Evolutionary conservation across 2,888 invertebrate species (phyloP).

Genomic region (Troglohyphantes excavatus): DNA sequence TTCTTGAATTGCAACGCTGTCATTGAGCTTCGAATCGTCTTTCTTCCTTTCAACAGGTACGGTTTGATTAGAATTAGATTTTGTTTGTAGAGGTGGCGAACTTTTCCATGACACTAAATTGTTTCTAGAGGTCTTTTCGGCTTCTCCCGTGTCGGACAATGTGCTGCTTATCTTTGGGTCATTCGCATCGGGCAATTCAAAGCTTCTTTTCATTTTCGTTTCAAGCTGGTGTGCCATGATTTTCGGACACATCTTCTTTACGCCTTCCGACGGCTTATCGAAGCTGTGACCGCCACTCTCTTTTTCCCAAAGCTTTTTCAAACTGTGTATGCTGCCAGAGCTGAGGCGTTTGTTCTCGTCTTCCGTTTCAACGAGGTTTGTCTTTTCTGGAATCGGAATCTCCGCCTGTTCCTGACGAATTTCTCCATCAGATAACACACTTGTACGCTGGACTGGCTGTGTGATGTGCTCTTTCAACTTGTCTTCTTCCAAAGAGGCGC

Average conservation of each 20-base stretch:
- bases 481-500: slow-evolving; percentile 78
- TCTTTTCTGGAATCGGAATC: slow-evolving; percentile 56
- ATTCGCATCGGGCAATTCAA: slow-evolving; percentile 69
- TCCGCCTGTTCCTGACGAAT: slow-evolving; percentile 61
- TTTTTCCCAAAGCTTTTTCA: slow-evolving; percentile 96
- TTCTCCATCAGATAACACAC: slow-evolving; percentile 73
- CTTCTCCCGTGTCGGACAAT: slow-evolving; percentile 76
- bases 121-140: slow-evolving; percentile 60
- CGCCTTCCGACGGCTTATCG: slow-evolving; percentile 61
- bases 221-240: slow-evolving; percentile 75
- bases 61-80: slow-evolving; percentile 31
- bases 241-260: slow-evolving; percentile 75
- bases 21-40: slow-evolving; percentile 43
- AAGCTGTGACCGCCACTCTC: slow-evolving; percentile 79
- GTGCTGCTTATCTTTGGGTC: slow-evolving; percentile 75
- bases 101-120: slow-evolving; percentile 73
- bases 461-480: slow-evolving; percentile 80
- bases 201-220: slow-evolving; percentile 77
- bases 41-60: slow-evolving; percentile 38
- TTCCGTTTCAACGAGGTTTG: slow-evolving; percentile 83
- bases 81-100: slow-evolving; percentile 66
- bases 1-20: slow-evolving; percentile 54
- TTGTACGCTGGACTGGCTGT: slow-evolving; percentile 51
- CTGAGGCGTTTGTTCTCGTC: slow-evolving; percentile 93
- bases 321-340: slow-evolving; percentile 94